Evolutionary conservation across 1,140 invertebrate genomes (phyloP).

Genomic region (Anagrus nilaparvatae): DNA sequence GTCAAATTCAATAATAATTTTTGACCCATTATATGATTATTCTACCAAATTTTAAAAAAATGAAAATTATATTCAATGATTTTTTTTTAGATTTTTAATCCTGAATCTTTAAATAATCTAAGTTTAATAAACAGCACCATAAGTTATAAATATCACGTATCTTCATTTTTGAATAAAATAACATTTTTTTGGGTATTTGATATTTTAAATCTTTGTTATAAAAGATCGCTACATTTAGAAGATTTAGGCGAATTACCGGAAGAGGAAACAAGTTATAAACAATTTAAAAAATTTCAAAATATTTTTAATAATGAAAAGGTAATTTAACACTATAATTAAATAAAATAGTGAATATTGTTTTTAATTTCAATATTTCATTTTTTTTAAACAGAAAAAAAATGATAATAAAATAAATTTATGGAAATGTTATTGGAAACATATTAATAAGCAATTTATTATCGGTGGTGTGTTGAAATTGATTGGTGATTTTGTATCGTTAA

Average conservation of each 20-base stretch:
- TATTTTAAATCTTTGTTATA: slow-evolving; percentile 56
- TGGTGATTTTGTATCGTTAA: slow-evolving; percentile 65
- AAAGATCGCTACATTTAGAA: slow-evolving; percentile 52
- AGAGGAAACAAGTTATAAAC: slow-evolving; percentile 45
- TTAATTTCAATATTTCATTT: slow-evolving; percentile 4
- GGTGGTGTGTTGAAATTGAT: slow-evolving; percentile 64
- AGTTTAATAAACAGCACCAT: too few species aligned
- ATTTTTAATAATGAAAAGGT: slow-evolving; percentile 44
- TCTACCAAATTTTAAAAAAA: too few species aligned
- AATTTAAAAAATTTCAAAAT: slow-evolving; percentile 44
- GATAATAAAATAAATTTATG: too few species aligned
- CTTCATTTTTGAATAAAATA: slow-evolving; percentile 40
- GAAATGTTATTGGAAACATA: slow-evolving; percentile 56
- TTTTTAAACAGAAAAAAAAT: slow-evolving; percentile 14
- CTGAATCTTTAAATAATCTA: too few species aligned
- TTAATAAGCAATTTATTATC: slow-evolving; percentile 61
- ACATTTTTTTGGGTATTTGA: slow-evolving; percentile 70
- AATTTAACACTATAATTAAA: slow-evolving; percentile 15
- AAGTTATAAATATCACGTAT: slow-evolving; percentile 21
- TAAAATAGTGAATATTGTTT: too few species aligned
- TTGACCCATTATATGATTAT: too few species aligned
- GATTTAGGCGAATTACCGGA: slow-evolving; percentile 61
- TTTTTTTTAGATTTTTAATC: too few species aligned
- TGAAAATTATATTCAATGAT: too few species aligned
- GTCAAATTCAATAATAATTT: too few species aligned